Base-by-base conservation (phyloP, 1,140 invertebrate genomes). In the Nylanderia fulva region DNA sequence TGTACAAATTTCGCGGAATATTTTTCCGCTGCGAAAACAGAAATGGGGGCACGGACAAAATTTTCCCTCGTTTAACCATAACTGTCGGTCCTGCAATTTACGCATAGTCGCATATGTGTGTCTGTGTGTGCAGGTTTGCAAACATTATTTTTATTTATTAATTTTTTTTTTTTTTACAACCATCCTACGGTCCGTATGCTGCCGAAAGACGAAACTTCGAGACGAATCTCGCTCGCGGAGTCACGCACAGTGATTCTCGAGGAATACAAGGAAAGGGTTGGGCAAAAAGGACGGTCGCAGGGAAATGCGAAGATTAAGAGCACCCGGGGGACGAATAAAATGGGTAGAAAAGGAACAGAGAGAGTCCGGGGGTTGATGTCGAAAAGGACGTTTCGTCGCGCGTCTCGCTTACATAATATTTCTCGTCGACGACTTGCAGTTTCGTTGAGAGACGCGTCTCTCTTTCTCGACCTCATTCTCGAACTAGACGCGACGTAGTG, bases 261-360 rank as follows among this genome's bases (percentile, higher is more conserved):
- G 11, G n/a, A n/a, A 29, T 71, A 68, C 64, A 80, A 11, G 64
- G 33, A 29, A 72, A 72, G n/a, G 36, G 69, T 48, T 82, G 66
- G 66, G 66, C 18, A 15, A 58, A 56, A 58, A 21, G 36, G 36
- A 68, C 52, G 39, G 42, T 76, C 33, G 52, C 39, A 63, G 36
- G 42, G 45, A 75, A 83, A 74, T 83, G 69, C 79, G 21, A 64
- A 84, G 72, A 84, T 76, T 76, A 84, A 84, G 80, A 29, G 42
- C 29, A 39, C 56, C 42, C 60, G 36, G 21, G 80, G 80, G 80
- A 52, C 42, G 56, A 76, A 84, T 84, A 76, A 84, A 84, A 48
- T 39, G 21, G 18, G 66, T 24, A n/a, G 15, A 29, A 74, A 83
- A 83, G 76, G 24, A 79, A 52, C 29, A 60, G 27, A n/a, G n/a